Base-by-base conservation (phyloP, 2,888 invertebrate genomes). In the Tachina fera region DNA sequence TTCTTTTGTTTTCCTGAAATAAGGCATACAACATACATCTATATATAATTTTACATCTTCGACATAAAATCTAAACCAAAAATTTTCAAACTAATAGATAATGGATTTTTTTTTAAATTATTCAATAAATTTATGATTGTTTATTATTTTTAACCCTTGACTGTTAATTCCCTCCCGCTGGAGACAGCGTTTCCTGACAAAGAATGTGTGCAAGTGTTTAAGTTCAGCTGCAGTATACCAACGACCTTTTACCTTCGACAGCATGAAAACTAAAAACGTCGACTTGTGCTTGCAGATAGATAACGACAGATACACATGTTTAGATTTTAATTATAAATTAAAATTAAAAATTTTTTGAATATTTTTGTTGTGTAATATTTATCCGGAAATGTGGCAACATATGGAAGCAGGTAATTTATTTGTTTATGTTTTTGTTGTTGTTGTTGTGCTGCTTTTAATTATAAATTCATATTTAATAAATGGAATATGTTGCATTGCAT, bases 311-410 rank as follows among this genome's bases (percentile, higher is more conserved):
- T 61, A 22, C 70, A 61, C 58, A 79, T 79, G 78, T 51, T 56
- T 53, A 39, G 16, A 39, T 71, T 79, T 63, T 14, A 51, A 49
- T 79, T 53, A 16, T 22, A 22, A 75, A 53, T 16, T 31, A 39
- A 14, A 51, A 19, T 9, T 3, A n/a, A 53, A 49, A n/a, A 11
- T 14, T 16, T 45, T 75, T 75, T 51, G 10, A 43, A 63, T 53
- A 68, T 45, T 41, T 47, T 63, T 72, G 39, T 45, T 31, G 31
- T 6, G 6, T 47, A 49, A 45, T 79, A 58, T 71, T 76, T 72
- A 71, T 80, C 84, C 84, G 84, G 84, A 84, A 84, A 79, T 84
- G 79, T 76, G 84, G 79, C 84, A 84, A 71, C 84, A 80, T 22
- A 75, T 39, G 60, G 79, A 56, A 68, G 76, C 84, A 84, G 84